Percentiles rank a stretch among this genome's conserved stretches.
phyloP scores from a whole-genome alignment of 2,797 vertebrate genomes.

The Microctenopoma stevenorrisi region DNA sequence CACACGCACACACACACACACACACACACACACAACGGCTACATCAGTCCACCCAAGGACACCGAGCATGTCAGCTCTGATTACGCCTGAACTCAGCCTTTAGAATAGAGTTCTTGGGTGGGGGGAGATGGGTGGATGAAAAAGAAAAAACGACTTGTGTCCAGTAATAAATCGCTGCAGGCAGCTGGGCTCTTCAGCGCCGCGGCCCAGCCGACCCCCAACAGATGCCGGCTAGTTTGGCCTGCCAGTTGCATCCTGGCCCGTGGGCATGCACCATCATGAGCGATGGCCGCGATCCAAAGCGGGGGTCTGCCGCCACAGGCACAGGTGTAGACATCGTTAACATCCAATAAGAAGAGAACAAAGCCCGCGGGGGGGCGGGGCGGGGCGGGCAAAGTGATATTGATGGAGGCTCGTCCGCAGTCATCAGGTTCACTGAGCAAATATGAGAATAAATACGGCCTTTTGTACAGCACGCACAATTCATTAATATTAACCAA shows the following conservation, averaged over 20 bases:
- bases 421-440: slow-evolving; percentile 75
- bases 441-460: slow-evolving; percentile 83
- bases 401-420: slow-evolving; percentile 79
- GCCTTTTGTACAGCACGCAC: slow-evolving; percentile 71
- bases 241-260: slow-evolving; percentile 63
- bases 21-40: slow-evolving; percentile 52
- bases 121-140: slow-evolving; percentile 29
- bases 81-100: slow-evolving; percentile 71
- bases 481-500: slow-evolving; percentile 80
- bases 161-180: slow-evolving; percentile 79
- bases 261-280: slow-evolving; percentile 71
- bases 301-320: slow-evolving; percentile 59
- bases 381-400: slow-evolving; percentile 72
- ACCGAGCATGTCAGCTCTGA: slow-evolving; percentile 73
- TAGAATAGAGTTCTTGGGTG: slow-evolving; percentile 67
- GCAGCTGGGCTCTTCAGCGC: slow-evolving; percentile 70
- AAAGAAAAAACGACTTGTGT: slow-evolving; percentile 70
- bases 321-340: slow-evolving; percentile 79
- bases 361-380: slow-evolving; percentile 44
- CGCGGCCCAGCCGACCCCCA: slow-evolving; percentile 66
- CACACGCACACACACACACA: slow-evolving; percentile 21
- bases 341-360: slow-evolving; percentile 76
- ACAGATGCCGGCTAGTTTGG: slow-evolving; percentile 76
- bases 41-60: slow-evolving; percentile 71
- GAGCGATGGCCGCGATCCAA: slow-evolving; percentile 69